Percentiles rank a stretch among this genome's conserved stretches.
These are phyloP conservation scores for Strix aluco DNA, from an alignment of 2,113 vertebrate genomes.

Conservation along the genomic window DNA sequence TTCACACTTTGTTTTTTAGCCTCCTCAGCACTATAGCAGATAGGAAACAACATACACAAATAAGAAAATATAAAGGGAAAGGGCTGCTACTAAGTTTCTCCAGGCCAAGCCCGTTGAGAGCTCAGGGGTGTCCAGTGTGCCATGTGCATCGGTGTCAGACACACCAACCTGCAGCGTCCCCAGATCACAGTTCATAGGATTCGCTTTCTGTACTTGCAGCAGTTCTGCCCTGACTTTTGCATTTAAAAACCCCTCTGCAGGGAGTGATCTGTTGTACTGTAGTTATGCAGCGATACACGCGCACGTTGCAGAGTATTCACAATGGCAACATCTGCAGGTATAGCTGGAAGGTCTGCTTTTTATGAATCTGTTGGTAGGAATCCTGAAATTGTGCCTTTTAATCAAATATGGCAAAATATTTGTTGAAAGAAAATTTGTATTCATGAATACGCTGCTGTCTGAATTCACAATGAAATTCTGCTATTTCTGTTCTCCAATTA, in stretches of 20 bases:
- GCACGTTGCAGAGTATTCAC: background rate
- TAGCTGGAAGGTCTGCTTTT: background rate
- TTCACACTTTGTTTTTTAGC: background rate
- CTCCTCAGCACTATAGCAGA: background rate
- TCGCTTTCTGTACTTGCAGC: background rate
- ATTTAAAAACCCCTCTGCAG: background rate
- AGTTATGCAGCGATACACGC: background rate
- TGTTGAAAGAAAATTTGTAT: background rate
- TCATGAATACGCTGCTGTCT: background rate
- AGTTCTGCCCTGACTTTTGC: background rate
- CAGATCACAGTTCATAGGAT: background rate
- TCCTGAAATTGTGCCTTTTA: background rate
- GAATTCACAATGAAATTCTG: background rate
- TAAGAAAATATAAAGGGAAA: background rate
- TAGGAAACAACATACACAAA: background rate
- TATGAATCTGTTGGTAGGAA: background rate
- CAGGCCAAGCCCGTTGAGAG: background rate
- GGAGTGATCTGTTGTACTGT: background rate
- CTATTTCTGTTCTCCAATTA: background rate
- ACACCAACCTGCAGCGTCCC: background rate
- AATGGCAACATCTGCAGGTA: background rate
- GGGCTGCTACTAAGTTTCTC: background rate
- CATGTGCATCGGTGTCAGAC: fast-evolving
- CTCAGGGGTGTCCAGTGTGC: background rate
- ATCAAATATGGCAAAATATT: background rate